Evolutionary conservation across 2,888 invertebrate genomes (phyloP).

Genomic region (Hypsopygia costalis): DNA sequence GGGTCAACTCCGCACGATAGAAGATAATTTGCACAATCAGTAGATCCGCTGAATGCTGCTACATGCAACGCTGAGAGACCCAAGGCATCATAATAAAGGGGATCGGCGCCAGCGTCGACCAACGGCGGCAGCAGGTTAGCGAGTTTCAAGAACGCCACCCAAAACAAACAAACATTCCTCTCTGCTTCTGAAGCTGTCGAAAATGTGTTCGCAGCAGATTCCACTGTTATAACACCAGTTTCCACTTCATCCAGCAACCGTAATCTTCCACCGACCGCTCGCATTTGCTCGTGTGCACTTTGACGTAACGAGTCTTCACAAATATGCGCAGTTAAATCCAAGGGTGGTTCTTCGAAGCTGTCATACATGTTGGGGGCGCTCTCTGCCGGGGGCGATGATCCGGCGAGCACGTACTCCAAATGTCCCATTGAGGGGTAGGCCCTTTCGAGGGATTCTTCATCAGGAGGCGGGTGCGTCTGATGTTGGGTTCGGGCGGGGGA

Average conservation of each 20-base stretch:
- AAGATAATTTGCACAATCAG: conserved; percentile 85
- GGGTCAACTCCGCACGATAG: conserved; percentile 85
- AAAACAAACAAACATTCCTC: conserved; percentile 85
- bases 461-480: conserved; percentile 56
- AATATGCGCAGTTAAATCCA: conserved; percentile 86
- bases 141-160: conserved; percentile 87
- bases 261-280: conserved; percentile 83
- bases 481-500: conserved; percentile 36
- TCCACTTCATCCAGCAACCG: conserved; percentile 88
- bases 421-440: conserved; percentile 84
- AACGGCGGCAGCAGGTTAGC: conserved; percentile 84
- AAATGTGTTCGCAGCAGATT: conserved; percentile 75
- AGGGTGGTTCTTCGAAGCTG: conserved; percentile 87
- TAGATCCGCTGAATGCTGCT: conserved; percentile 89
- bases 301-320: conserved; percentile 87
- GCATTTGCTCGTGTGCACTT: conserved; percentile 88
- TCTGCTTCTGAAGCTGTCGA: conserved; percentile 83
- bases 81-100: conserved; percentile 85
- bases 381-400: conserved; percentile 89
- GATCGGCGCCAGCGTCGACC: conserved; percentile 84
- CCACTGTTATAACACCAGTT: conserved; percentile 81
- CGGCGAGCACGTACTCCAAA: conserved; percentile 89
- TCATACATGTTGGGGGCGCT: conserved; percentile 91
- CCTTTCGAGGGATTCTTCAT: conserved; percentile 81
- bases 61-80: conserved; percentile 89